Evolutionary conservation across 2,797 vertebrate species (phyloP), one percentile per base, ranked within the genome.

Genomic region (Scleropages formosus): DNA sequence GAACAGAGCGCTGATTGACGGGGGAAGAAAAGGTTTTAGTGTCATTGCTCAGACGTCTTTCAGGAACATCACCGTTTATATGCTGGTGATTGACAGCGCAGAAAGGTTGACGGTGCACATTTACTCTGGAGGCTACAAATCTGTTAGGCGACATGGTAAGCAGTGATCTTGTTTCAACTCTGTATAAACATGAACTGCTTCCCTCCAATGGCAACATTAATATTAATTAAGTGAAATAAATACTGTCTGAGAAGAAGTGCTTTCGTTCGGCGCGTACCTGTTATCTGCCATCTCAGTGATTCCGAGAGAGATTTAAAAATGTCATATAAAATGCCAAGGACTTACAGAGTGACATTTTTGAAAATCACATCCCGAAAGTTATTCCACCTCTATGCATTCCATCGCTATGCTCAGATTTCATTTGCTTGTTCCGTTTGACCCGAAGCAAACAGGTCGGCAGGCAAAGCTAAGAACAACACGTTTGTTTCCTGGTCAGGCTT

Each of bases 141-240:
- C 31, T 39, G 31, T 39, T 2, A 39, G 6, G 6, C 31, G 39
- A 39, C 31, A 39, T n/a, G 26, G 72, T 72, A 26, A 60, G 71
- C 61, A 58, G 58, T 31, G 46, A 13, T 73, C n/a, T 46, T 39
- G 26, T 49, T 69, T 22, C 26, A 73, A 60, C 53, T 61, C 62
- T 20, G 51, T 59, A 63, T 26, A 49, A 63, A 63, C 46, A 63
- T 73, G 44, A 70, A 53, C 70, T 73, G 9, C 8, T 51, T 9
- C 56, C 53, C 16, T 10, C 20, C 61, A 61, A 61, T n/a, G 61
- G n/a, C 16, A 61, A 61, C 18, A 22, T 10, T 22, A 61, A 61
- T 22, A 61, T n/a, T n/a, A 8, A 60, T 53, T 56, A 9, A 15
- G 15, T 61, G 2, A 61, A n/a, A 22, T 9, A 10, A 61, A 61